phyloP scores from a whole-genome alignment of 2,113 vertebrate species.

The Euleptes europaea region DNA sequence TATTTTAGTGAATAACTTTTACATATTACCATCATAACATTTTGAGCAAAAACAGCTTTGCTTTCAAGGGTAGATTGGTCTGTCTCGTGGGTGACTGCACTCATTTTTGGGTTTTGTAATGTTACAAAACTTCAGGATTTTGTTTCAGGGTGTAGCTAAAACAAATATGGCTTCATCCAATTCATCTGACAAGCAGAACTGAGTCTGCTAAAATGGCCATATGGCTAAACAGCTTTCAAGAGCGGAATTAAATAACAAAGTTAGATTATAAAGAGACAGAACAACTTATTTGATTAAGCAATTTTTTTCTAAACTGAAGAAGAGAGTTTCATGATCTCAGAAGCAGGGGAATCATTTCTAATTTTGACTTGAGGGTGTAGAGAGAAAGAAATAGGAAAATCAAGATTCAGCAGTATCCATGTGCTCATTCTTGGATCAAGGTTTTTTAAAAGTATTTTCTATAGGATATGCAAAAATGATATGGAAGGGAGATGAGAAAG shows the following conservation, averaged over 20 bases:
- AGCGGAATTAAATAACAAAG: background rate
- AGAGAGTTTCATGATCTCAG: background rate
- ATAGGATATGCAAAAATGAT: background rate
- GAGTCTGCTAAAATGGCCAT: background rate
- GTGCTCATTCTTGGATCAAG: background rate
- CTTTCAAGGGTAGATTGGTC: background rate
- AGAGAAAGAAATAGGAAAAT: background rate
- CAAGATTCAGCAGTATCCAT: background rate
- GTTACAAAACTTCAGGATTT: slow-evolving; percentile 3
- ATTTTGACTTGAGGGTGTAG: background rate
- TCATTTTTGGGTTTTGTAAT: background rate
- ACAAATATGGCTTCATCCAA: slow-evolving; percentile 12
- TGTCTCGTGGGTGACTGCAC: background rate
- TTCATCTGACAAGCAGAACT: background rate
- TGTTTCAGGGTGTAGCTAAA: background rate
- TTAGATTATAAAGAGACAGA: background rate
- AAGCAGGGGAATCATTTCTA: background rate
- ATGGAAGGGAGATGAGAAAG: background rate
- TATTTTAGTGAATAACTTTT: background rate
- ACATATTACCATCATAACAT: background rate
- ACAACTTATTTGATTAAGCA: background rate
- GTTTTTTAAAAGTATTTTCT: background rate
- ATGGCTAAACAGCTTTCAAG: slow-evolving; percentile 11
- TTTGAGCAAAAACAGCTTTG: background rate
- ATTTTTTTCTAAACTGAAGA: background rate